Base-by-base conservation (phyloP, 2,113 vertebrate species). In the Atlantisia rogersi region DNA sequence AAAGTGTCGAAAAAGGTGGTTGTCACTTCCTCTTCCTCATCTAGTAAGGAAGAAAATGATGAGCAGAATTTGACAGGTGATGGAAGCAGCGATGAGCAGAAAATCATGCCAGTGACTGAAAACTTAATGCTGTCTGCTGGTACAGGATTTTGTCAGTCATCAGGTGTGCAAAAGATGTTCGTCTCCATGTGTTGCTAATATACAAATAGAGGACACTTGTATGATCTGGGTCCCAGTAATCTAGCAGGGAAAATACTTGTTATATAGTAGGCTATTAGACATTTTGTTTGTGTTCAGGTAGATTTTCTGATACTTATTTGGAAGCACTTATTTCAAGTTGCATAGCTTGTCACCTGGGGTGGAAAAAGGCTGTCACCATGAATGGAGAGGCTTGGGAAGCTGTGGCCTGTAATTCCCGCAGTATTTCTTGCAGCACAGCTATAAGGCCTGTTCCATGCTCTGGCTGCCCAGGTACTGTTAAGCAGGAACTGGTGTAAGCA, bases 101-200 rank as follows among this genome's bases (percentile, higher is more conserved):
- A 99, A 98, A 99, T 99, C 86, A 98, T 98, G 84, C 99, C 99
- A 3, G 98, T 99, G 77, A 98, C 98, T 15, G 99, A 99, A 78
- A 98, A 98, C 91, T 97, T 98, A 63, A 75, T 98, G 50, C 82
- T 98, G 32, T 97, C 98, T 65, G 95, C 97, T 64, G 96, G 97
- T 64, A 88, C 97, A 70, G 96, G 98, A 93, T 99, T 99, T 97
- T 98, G 98, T 97, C 99, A 99, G 82, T 99, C 99, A 78, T 99
- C 99, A 98, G 99, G 99, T 99, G 98, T 97, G 97, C 94, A 96
- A 96, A 86, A 94, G 67, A 67, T 96, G 55, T 76, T 86, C 28
- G 29, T 74, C 15, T 94, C 32, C 50, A 12, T 0, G 0, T 67
- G 2, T 50, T 81, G 13, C 4, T 63, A 25, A 18, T 63, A 15